Evolutionary conservation across 1,140 invertebrate species (phyloP), one percentile per base, ranked within the genome.

Genomic region (Reticulitermes speratus): DNA sequence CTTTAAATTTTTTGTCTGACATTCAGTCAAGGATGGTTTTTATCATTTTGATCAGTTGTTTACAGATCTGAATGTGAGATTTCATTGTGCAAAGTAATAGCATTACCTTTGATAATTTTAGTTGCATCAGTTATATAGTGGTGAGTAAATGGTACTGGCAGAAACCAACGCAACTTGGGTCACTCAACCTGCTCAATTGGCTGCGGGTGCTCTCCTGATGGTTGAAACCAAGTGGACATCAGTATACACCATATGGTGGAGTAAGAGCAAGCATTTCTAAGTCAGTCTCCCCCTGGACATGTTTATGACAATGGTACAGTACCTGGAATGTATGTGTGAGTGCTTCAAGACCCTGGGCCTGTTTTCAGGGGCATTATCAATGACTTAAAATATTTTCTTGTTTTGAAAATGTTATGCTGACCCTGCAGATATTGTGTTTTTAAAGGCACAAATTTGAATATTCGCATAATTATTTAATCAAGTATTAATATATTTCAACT

Each of bases 241-340:
- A 30, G n/a, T 30, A 7, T 30, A 75, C 65, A 75, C 16, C 30
- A 9, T 30, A 55, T 30, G 65, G 65, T 75, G 65, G 25, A 75
- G 65, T 75, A 75, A 75, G 65, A 65, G n/a, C n/a, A 21, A 75
- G n/a, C n/a, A 30, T 75, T 30, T 12, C 65, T 14, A 65, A 75
- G 65, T 75, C 65, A 75, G 65, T 75, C 65, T 75, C 65, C 65
- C 65, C 25, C 65, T 75, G 65, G 65, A 75, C 65, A 75, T 75
- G n/a, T 75, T 30, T 75, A 8, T 75, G 65, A 75, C 25, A 75
- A 75, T 75, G 65, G 65, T 75, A 75, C 14, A 75, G 65, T 75
- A 75, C 65, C 6, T 75, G 65, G n/a, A 75, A 75, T 75, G 65
- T 75, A 75, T 75, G 65, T 75, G 65, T 75, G 65, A 75, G 65